Base-by-base conservation (phyloP, 2,797 vertebrate species). In the Spheniscus humboldti region DNA sequence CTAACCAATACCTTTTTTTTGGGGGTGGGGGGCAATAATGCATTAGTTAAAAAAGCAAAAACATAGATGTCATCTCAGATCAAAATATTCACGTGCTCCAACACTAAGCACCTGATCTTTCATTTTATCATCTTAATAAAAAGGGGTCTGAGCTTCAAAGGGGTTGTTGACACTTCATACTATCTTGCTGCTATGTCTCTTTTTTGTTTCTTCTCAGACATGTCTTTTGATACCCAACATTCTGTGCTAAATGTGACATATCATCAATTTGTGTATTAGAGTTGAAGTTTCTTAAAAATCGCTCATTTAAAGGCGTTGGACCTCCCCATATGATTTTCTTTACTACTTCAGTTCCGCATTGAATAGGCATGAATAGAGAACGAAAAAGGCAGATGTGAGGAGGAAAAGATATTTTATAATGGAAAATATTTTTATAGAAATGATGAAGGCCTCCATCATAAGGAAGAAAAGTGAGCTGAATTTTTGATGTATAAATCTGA, bases 401-500 rank as follows among this genome's bases (percentile, higher is more conserved):
- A 94, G 47, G 37, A 78, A 83, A 93, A 93, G 28, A 73, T 63
- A 80, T 75, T 71, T 95, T 72, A 57, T 16, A 78, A 64, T 3
- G 10, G 75, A 69, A 92, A 88, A 90, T 66, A 81, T 88, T 85
- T 90, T 86, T 59, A 43, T 79, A 86, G 69, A 81, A 94, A 95
- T 84, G 85, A 94, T 93, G 62, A 77, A 95, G 71, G 59, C 52
- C 67, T 88, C 89, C 57, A 92, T 91, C 76, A 91, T 27, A 68
- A 85, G 50, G 68, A 95, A 74, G 86, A 90, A 92, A 96, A 96
- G 92, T 3, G 60, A 95, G 75, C 33, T 89, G 90, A 83, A 88
- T 89, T 91, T 92, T 94, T 96, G 89, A 96, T 96, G 55, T 89
- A 94, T 96, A 94, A 95, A 92, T 74, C 88, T 68, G 75, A 89